Conservation (phyloP, 1,140 invertebrate genomes). For the Cotesia chilonis region DNA sequence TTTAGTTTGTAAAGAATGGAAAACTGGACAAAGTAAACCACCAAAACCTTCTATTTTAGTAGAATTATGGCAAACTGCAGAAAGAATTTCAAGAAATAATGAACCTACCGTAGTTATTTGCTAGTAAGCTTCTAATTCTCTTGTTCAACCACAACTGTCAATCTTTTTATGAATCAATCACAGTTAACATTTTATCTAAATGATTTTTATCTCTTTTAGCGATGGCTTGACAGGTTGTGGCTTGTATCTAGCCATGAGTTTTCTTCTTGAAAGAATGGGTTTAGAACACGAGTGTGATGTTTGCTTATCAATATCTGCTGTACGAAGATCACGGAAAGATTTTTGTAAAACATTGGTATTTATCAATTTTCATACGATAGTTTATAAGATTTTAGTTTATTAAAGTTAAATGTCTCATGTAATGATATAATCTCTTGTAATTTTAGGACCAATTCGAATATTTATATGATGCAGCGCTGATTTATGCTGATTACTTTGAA, state of each 20-base stretch:
- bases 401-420: background rate
- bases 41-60: constrained; percentile 41
- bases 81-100: constrained; percentile 42
- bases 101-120: constrained; percentile 44
- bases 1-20: constrained; percentile 44
- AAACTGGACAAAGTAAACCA: constrained; percentile 37
- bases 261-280: constrained; percentile 46
- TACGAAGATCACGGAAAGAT: constrained; percentile 43
- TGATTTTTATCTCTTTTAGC: constrained; percentile 31
- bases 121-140: constrained; percentile 41
- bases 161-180: too few relatives aligned
- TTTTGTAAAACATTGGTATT: constrained; percentile 47
- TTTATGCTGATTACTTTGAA: constrained; percentile 51
- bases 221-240: constrained; percentile 47
- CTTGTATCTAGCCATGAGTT: constrained; percentile 46
- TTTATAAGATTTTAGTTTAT: too few relatives aligned
- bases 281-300: constrained; percentile 50
- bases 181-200: background rate
- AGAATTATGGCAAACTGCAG: constrained; percentile 45
- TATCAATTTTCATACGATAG: constrained; percentile 12
- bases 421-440: constrained; percentile 6
- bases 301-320: constrained; percentile 42
- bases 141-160: too few relatives aligned
- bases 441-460: constrained; percentile 54
- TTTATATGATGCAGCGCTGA: constrained; percentile 49